These are phyloP conservation scores for Dorcus parallelipipedus DNA, from an alignment of 2,888 invertebrate species.

Conservation along the genomic window DNA sequence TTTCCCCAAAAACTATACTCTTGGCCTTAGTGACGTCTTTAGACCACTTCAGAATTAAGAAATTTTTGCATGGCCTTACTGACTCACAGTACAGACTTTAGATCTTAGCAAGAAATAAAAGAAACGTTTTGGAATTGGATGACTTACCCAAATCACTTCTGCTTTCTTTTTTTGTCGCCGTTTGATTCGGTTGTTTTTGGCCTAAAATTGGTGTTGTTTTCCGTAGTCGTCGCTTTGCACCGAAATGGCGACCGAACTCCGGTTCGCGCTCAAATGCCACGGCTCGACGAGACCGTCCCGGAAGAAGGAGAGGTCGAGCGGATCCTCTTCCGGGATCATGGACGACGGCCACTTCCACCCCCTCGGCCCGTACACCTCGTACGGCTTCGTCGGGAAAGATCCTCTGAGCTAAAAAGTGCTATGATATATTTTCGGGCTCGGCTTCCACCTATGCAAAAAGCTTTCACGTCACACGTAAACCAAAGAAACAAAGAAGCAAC, in stretches of 20 bases:
- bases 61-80: no score
- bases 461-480: no score
- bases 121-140: no score
- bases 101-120: no score
- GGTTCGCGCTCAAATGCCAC: slow-evolving; percentile 65
- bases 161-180: slow-evolving; percentile 10
- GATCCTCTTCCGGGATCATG: slow-evolving; percentile 30
- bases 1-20: no score
- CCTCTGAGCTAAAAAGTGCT: slow-evolving; percentile 38
- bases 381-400: slow-evolving; percentile 58
- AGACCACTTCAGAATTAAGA: no score
- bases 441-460: no score
- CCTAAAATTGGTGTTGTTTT: slow-evolving; percentile 23
- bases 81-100: no score
- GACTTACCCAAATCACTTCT: slow-evolving; percentile 13
- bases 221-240: slow-evolving; percentile 66
- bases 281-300: slow-evolving; percentile 54
- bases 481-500: no score
- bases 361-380: slow-evolving; percentile 59
- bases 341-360: slow-evolving; percentile 48
- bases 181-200: background rate
- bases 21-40: no score
- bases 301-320: slow-evolving; percentile 36
- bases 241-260: slow-evolving; percentile 71
- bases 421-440: no score